Evolutionary conservation across 2,888 invertebrate species (phyloP), one percentile per base, ranked within the genome.

Genomic region (Heliconius ismenius): DNA sequence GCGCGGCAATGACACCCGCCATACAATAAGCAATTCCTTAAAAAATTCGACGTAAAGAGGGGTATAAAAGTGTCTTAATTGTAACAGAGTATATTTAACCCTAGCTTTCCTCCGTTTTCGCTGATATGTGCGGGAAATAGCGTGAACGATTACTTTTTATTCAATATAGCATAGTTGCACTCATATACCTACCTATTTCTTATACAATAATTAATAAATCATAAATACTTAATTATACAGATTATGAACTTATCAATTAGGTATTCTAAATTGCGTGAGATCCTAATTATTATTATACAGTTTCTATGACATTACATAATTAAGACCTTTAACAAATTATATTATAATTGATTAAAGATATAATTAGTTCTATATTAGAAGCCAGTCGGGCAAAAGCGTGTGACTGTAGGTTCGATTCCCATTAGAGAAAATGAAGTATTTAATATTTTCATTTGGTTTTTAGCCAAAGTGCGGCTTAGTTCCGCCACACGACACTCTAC

Each of bases 251-350:
- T 13, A 15, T 24, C 2, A 24, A 43, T 43, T 24, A 49, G 7
- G 21, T 49, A 67, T 39, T 67, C 39, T 43, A 67, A 24, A 15
- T 15, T 43, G 15, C 67, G 15, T 67, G 39, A 43, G 39, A 67
- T 39, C 24, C n/a, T 67, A 67, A 67, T 67, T 39, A 26, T 43
- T 24, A 43, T 43, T 24, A 24, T 24, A 67, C 67, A 24, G 67
- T 67, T 62, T 67, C 39, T 43, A 24, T 67, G 67, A 15, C 15
- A 67, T 67, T 67, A 67, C 39, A 43, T 67, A 43, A 67, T 43
- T 67, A 0, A n/a, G 24, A 67, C 39, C 24, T 43, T 67, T 67
- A 67, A 67, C 39, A 67, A 67, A 67, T 67, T 43, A 67, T 67
- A 39, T 39, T 39, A 43, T 43, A 67, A 67, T 67, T 39, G 39